Conservation (phyloP, 2,113 vertebrate species). For the Protobothrops flavoviridis region DNA sequence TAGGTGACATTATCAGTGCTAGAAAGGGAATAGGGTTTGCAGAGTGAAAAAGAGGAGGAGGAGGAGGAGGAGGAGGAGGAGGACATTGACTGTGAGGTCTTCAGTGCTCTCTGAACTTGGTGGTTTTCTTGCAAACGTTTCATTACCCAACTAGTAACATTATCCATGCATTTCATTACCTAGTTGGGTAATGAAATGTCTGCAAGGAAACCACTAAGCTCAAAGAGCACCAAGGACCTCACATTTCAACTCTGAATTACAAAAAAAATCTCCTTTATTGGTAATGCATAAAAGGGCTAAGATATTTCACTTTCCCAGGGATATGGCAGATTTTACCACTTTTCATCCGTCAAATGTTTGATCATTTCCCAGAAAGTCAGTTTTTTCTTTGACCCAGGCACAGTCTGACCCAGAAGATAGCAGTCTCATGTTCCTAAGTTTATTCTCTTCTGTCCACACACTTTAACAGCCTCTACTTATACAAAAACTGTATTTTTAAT, state of each 20-base stretch:
- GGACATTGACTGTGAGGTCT: not conserved
- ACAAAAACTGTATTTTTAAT: constrained; percentile 23
- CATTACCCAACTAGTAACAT: not conserved
- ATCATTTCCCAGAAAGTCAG: constrained; percentile 20
- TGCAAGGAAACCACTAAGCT: not conserved
- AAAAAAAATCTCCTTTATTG: not conserved
- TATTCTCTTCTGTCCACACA: constrained; percentile 4
- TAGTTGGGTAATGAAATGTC: not conserved
- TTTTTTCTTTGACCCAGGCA: not conserved
- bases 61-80: too few relatives aligned
- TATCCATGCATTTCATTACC: not conserved
- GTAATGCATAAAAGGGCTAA: not conserved
- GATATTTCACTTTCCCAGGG: constrained; percentile 2
- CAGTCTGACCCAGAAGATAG: not conserved
- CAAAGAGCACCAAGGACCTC: not conserved
- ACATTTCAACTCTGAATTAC: not conserved
- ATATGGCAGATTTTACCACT: constrained; percentile 12
- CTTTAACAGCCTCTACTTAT: constrained; percentile 50
- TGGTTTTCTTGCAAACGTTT: not conserved
- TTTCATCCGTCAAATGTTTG: constrained; percentile 13
- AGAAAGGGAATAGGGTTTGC: too few relatives aligned
- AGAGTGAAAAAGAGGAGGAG: too few relatives aligned
- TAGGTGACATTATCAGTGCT: not conserved
- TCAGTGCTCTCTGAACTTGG: not conserved
- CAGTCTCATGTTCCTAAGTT: not conserved